phyloP scores from a whole-genome alignment of 2,113 vertebrate species.

The Macrotis lagotis region DNA sequence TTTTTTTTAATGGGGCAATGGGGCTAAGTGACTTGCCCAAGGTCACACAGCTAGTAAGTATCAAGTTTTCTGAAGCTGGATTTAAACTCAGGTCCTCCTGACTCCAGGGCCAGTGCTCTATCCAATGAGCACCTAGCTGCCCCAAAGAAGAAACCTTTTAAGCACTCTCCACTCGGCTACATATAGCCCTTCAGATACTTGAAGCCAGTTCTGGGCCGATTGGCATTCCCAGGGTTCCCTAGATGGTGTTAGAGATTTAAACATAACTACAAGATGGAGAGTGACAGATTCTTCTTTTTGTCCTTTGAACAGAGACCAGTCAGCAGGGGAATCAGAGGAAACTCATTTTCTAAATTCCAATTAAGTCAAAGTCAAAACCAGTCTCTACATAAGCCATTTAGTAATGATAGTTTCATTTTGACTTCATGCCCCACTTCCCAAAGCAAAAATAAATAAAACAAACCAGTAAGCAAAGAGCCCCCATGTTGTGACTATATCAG shows the following conservation, averaged over 20 bases:
- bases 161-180: neutral
- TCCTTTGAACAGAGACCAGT: conserved; percentile 3
- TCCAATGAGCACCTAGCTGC: too few relatives aligned
- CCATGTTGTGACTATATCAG: neutral
- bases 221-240: neutral
- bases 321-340: neutral
- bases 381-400: neutral
- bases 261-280: neutral
- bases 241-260: neutral
- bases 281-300: neutral
- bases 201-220: neutral
- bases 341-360: neutral
- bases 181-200: neutral
- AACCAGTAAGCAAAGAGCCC: neutral
- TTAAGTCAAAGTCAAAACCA: conserved; percentile 5
- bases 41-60: too few relatives aligned
- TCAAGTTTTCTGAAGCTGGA: too few relatives aligned
- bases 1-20: too few relatives aligned
- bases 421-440: neutral
- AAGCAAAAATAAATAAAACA: neutral
- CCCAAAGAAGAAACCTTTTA: neutral
- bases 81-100: too few relatives aligned
- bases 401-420: neutral
- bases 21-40: too few relatives aligned
- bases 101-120: too few relatives aligned